Evolutionary conservation across 2,797 vertebrate species (phyloP), one percentile per base, ranked within the genome.

Genomic region (Acrocephalus scirpaceus): DNA sequence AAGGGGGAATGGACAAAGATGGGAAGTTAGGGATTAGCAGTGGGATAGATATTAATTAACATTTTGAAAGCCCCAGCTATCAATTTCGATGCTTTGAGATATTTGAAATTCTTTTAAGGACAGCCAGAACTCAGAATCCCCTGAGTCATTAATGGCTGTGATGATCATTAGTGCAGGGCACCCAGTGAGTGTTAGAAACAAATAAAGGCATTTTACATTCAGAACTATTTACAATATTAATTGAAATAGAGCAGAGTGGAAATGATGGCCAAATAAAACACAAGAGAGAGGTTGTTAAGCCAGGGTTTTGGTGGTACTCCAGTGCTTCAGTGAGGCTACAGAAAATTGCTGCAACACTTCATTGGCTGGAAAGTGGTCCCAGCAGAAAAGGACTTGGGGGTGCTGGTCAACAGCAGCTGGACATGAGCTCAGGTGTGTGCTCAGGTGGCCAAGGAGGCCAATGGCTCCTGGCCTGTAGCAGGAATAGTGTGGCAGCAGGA

Each of bases 21-120:
- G 47, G 40, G 32, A 71, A 65, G 42, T 29, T 60, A 40, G 34
- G 15, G 13, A 7, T 58, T 93, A 93, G 77, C 94, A 80, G 75
- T 80, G 23, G 83, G 90, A 38, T 85, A 85, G 47, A 15, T 83
- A 58, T 27, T 94, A 94, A 96, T 93, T 93, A 89, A 72, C 75
- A 74, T 89, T 87, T 92, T 85, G 61, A 93, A 88, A 87, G 40
- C 5, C 57, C 27, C 34, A 57, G 7, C 56, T 77, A 86, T 53
- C 67, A 64, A 16, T 78, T 95, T 91, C 36, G 17, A 22, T 51
- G 36, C 70, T 88, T 89, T 85, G 80, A 88, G 64, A 50, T 74
- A 65, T 61, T 61, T 76, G 64, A 73, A 38, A 18, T 54, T 81
- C 82, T 95, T 95, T 95, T 71, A 96, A 95, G 56, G 64, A 36